Evolutionary conservation across 2,113 vertebrate species (phyloP).

Genomic region (Leptobrachium ailaonicum): DNA sequence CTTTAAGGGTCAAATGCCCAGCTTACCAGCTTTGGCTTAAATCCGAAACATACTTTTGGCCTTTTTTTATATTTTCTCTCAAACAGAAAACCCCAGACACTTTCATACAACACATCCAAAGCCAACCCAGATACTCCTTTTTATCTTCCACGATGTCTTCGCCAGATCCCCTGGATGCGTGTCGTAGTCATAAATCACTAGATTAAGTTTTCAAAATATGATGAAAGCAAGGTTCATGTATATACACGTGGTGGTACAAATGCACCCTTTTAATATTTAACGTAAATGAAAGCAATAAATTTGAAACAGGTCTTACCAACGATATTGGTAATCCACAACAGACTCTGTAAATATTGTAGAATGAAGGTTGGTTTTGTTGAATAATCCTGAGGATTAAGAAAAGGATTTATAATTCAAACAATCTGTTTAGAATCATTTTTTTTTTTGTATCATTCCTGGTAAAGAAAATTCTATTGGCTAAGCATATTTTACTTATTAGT

Average conservation of each 20-base stretch:
- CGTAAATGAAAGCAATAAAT: slow-evolving; percentile 80
- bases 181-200: slow-evolving; percentile 74
- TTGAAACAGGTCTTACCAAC: slow-evolving; percentile 77
- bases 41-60: slow-evolving; percentile 54
- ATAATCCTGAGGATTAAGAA: slow-evolving; percentile 75
- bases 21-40: neutral
- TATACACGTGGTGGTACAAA: slow-evolving; percentile 77
- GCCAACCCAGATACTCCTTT: slow-evolving; percentile 64
- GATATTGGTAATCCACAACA: slow-evolving; percentile 79
- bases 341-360: slow-evolving; percentile 75
- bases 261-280: slow-evolving; percentile 77
- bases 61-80: slow-evolving; percentile 51
- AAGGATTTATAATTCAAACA: slow-evolving; percentile 68
- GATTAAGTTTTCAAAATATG: slow-evolving; percentile 74
- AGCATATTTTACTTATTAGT: slow-evolving; percentile 54
- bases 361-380: slow-evolving; percentile 74
- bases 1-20: neutral
- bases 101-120: slow-evolving; percentile 59
- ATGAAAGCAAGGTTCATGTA: slow-evolving; percentile 77
- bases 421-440: slow-evolving; percentile 60
- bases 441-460: slow-evolving; percentile 42
- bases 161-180: slow-evolving; percentile 69
- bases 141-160: slow-evolving; percentile 69
- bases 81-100: slow-evolving; percentile 58
- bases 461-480: slow-evolving; percentile 38